Evolutionary conservation across 2,797 vertebrate species (phyloP).

Genomic region (Tamandua tetradactyla): DNA sequence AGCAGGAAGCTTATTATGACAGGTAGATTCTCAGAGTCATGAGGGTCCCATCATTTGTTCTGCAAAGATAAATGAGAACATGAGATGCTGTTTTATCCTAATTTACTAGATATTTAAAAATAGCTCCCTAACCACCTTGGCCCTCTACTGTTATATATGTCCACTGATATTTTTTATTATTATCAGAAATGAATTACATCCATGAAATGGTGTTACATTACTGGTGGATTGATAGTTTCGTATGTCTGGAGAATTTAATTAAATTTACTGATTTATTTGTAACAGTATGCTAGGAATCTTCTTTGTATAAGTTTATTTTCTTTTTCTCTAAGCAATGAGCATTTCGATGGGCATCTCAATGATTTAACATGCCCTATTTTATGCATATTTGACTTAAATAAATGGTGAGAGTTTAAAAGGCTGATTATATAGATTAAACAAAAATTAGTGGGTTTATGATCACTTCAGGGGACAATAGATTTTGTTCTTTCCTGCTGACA

Average conservation of each 20-base stretch:
- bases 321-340: constrained; percentile 34
- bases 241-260: constrained; percentile 68
- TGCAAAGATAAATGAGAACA: not conserved
- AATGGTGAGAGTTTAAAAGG: not conserved
- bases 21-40: not conserved
- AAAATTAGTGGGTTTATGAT: constrained; percentile 56
- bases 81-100: constrained; percentile 31
- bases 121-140: not conserved
- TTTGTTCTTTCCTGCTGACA: constrained; percentile 36
- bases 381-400: constrained; percentile 55
- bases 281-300: not conserved
- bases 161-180: constrained; percentile 52
- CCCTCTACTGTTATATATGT: not conserved
- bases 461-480: not conserved
- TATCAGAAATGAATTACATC: constrained; percentile 58
- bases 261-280: constrained; percentile 68
- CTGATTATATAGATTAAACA: constrained; percentile 48
- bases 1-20: not conserved
- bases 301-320: not conserved
- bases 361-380: constrained; percentile 41
- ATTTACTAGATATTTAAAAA: constrained; percentile 42
- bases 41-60: not conserved
- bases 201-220: constrained; percentile 52
- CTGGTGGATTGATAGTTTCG: constrained; percentile 32
- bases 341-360: not conserved